Base-by-base conservation (phyloP, 2,113 vertebrate genomes). In the Hydrochoerus hydrochaeris region DNA sequence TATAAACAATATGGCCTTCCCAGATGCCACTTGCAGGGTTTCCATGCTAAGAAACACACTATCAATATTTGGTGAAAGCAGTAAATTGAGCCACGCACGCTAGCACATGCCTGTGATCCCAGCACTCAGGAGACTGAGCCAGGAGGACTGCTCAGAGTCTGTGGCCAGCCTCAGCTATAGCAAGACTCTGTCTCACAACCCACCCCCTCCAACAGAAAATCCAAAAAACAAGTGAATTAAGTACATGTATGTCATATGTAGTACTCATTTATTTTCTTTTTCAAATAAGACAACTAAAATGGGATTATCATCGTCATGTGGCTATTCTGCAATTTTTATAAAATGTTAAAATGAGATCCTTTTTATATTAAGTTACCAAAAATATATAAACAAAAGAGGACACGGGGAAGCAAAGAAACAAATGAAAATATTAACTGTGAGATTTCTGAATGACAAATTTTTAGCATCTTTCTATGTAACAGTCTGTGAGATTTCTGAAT, bases 211-310 rank as follows among this genome's bases (percentile, higher is more conserved):
- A 41, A 41, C 41, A 73, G 69, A 41, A 73, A 73, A 65, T 14
- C 69, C 69, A 41, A 73, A 73, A 73, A 8, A 41, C 69, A 73
- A 10, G 17, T 73, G 69, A 73, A 73, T 73, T 73, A 41, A 71
- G 69, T 71, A 41, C 41, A 24, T 46, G 77, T 63, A 5, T 88
- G 62, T 88, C 20, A 52, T 71, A 41, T 46, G 38, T 58, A 78
- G 67, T 58, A 41, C 2, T 84, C 44, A 71, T 81, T 62, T 14
- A 46, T 73, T 83, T 85, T 75, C 17, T 80, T 90, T 95, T 83
- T 91, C 63, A 90, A 92, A 35, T 81, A 92, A 80, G 52, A 75
- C 62, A 83, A 83, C 44, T 60, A 92, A 92, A 95, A 93, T 44
- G n/a, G 19, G 28, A 90, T 86, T 82, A 93, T 2, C 60, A 17